A percentile compares a stretch with the other conserved stretches of the same genome.
These are phyloP conservation scores for Tetropium fuscum DNA, from an alignment of 2,888 invertebrate species.

Conservation along the genomic window DNA sequence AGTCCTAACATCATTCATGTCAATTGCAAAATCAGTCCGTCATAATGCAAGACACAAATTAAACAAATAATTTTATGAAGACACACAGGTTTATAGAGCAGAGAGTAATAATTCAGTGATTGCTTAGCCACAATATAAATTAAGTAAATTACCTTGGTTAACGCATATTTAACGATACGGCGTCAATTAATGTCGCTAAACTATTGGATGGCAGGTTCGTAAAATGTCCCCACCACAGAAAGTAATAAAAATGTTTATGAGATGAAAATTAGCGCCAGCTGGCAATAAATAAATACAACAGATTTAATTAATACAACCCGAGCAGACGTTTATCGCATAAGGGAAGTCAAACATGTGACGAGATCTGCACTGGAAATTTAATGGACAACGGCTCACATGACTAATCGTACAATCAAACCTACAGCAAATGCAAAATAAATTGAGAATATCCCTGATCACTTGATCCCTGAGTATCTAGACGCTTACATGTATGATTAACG, in stretches of 20 bases:
- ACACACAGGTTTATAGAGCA: conserved; percentile 8
- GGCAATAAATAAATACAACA: conserved; percentile 64
- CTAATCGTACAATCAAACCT: not conserved
- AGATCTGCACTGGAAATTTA: conserved; percentile 19
- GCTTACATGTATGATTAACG: too few species aligned
- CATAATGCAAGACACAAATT: conserved; percentile 21
- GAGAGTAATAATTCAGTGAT: conserved; percentile 30
- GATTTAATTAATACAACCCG: conserved; percentile 62
- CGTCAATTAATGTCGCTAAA: conserved; percentile 45
- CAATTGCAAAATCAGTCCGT: not conserved
- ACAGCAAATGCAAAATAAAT: not conserved
- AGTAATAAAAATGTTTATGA: conserved; percentile 64
- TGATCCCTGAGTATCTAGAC: too few species aligned
- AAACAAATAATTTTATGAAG: conserved; percentile 25
- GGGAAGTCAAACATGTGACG: conserved; percentile 49
- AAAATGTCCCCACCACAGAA: conserved; percentile 43
- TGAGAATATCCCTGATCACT: too few species aligned
- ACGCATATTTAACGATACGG: conserved; percentile 49
- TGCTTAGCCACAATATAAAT: conserved; percentile 33
- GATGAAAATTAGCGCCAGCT: conserved; percentile 62
- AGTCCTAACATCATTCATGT: not conserved
- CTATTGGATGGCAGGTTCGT: conserved; percentile 39
- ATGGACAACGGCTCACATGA: conserved; percentile 1
- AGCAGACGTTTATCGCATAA: conserved; percentile 47
- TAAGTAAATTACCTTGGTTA: conserved; percentile 37